Evolutionary conservation across 2,797 vertebrate species (phyloP).

Genomic region (Urocyon cinereoargenteus): DNA sequence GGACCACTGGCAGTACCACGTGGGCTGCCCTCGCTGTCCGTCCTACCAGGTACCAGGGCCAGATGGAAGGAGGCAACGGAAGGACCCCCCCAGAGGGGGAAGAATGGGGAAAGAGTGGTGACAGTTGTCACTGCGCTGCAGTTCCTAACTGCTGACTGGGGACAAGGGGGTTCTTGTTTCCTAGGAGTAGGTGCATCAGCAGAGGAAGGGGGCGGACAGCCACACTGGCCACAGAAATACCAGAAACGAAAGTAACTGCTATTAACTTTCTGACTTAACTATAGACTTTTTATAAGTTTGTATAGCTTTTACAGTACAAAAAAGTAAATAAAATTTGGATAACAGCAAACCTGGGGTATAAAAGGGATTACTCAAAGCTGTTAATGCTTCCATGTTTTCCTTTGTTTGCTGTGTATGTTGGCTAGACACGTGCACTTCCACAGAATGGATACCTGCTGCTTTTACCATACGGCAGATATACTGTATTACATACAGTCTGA

Average conservation of each 20-base stretch:
- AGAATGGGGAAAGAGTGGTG: neutral
- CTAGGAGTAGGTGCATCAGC: neutral
- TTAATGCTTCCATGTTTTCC: constrained; percentile 7
- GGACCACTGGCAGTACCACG: neutral
- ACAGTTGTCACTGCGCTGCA: neutral
- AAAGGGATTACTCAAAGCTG: neutral
- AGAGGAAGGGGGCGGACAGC: neutral
- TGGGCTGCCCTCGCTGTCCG: neutral
- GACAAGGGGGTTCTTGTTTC: neutral
- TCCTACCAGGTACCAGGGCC: neutral
- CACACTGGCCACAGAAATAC: too few relatives aligned
- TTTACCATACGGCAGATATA: constrained; percentile 17
- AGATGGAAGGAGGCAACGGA: neutral
- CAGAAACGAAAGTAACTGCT: neutral
- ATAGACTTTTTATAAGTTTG: neutral
- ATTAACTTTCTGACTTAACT: neutral
- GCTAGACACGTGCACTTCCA: neutral
- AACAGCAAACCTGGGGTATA: neutral
- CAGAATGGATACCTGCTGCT: neutral
- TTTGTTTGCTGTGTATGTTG: neutral
- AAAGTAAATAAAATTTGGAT: neutral
- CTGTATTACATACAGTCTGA: neutral
- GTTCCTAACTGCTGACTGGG: neutral
- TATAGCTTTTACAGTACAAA: constrained; percentile 37
- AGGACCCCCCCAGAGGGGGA: neutral